Evolutionary conservation across 2,797 vertebrate genomes (phyloP), one percentile per base, ranked within the genome.

Genomic region (Ambastaia sidthimunki): DNA sequence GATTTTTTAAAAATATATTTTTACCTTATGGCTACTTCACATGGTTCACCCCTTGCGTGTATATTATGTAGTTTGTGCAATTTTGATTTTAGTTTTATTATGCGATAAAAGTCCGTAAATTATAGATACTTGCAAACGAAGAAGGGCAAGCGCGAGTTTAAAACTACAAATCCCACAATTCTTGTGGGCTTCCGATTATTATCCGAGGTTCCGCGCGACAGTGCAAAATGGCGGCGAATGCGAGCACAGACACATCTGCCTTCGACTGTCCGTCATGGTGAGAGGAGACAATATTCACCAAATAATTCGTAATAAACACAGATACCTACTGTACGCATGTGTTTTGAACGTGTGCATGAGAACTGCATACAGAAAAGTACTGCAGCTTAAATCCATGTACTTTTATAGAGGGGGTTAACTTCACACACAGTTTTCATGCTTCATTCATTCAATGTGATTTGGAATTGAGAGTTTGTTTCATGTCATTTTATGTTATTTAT

Each of bases 231-330:
- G 93, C 93, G 91, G 91, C 90, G 87, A 92, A 90, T 88, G 90
- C 89, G 82, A 93, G 91, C 88, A 88, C 92, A 65, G 87, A 86
- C 84, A 89, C 90, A 82, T 88, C 91, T 82, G 83, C 89, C 74
- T 94, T 95, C 88, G 93, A 95, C 62, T 94, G 94, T 80, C 93
- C 93, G 80, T 93, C 89, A 84, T 95, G 94, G 94, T 95, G 89
- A 95, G 92, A 78, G 37, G 63, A 76, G 34, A 54, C 55, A 68
- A 57, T 57, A n/a, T n/a, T 18, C 19, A 50, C 18, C 25, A 11
- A 6, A 13, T 78, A 60, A 55, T 48, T 60, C 10, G 31, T 1
- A n/a, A 21, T 3, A 68, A 60, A 47, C 23, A 4, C 31, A 59
- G 28, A 13, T n/a, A 57, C 15, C 50, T 55, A 55, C 48, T 70